Base-by-base conservation (phyloP, 2,888 invertebrate genomes). In the Germaria angustata region DNA sequence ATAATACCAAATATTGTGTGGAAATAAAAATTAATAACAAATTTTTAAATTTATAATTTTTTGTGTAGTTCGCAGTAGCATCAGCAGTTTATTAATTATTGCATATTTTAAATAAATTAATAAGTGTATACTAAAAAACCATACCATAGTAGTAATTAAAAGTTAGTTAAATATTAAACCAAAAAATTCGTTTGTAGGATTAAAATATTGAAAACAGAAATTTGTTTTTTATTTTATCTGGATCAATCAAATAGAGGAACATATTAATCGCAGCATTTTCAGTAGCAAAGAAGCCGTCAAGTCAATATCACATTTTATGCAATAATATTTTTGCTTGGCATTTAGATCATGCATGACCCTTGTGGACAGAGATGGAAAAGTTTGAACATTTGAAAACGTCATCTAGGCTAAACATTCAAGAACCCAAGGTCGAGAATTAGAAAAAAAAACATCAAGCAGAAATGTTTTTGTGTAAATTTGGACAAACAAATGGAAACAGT, bases 261-360 rank as follows among this genome's bases (percentile, higher is more conserved):
- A 72, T 78, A 80, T 76, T 72, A 85, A 85, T 85, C 85, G 85
- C 85, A 85, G 76, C 79, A 82, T 79, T 76, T 71, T 71, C 57
- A 75, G 66, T 71, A 75, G 20, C 28, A 44, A 36, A 39, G 34
- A 24, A 34, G 1, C 20, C 6, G 3, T 28, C 6, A 28, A 3
- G 4, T 5, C 13, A 59, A 41, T n/a, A 24, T 13, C 5, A 5
- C n/a, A 34, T n/a, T 22, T 66, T 9, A 24, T 36, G 39, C 51
- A n/a, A 22, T 17, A 5, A n/a, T 20, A 4, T 34, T 41, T 49
- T 34, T 65, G 11, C 13, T 13, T 28, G 4, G 0, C 5, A 13
- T 32, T 44, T 15, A 11, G 24, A 2, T 17, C 28, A 28, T 17
- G 36, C n/a, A n/a, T n/a, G n/a, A n/a, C n/a, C n/a, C n/a, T n/a